Evolutionary conservation across 2,888 invertebrate genomes (phyloP).

Genomic region (Tanypteryx hageni): DNA sequence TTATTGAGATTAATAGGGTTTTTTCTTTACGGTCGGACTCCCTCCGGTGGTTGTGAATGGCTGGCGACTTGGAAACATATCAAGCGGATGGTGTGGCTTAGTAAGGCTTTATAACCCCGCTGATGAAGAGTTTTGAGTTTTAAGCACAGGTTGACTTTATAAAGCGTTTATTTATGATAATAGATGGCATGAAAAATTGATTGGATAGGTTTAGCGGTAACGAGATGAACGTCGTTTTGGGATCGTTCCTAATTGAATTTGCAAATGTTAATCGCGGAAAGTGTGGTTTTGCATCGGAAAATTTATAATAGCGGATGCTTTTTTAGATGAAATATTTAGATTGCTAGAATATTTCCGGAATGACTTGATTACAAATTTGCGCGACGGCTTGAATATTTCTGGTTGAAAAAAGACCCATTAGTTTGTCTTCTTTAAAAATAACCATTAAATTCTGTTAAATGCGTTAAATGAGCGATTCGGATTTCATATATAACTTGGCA

Average conservation of each 20-base stretch:
- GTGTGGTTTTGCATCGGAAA: neutral
- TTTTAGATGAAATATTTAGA: neutral
- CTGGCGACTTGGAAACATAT: conserved; percentile 37
- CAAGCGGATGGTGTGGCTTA: neutral
- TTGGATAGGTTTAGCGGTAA: neutral
- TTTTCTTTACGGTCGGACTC: conserved; percentile 26
- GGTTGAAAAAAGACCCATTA: neutral
- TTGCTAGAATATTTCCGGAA: neutral
- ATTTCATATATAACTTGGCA: neutral
- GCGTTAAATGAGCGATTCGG: neutral
- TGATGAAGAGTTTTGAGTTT: neutral
- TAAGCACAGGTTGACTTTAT: neutral
- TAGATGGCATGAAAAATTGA: neutral
- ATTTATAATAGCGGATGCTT: neutral
- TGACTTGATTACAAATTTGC: neutral
- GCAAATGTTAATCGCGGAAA: too few relatives aligned
- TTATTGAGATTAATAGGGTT: conserved; percentile 57
- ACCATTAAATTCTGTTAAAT: neutral
- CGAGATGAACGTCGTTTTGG: neutral
- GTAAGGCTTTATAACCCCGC: neutral
- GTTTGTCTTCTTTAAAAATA: neutral
- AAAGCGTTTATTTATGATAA: conserved; percentile 13
- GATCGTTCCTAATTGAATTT: too few relatives aligned
- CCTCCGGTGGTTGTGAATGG: conserved; percentile 29
- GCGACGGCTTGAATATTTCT: neutral